These are phyloP conservation scores for Vanessa tameamea DNA, from an alignment of 1,140 invertebrate genomes.

Conservation along the genomic window DNA sequence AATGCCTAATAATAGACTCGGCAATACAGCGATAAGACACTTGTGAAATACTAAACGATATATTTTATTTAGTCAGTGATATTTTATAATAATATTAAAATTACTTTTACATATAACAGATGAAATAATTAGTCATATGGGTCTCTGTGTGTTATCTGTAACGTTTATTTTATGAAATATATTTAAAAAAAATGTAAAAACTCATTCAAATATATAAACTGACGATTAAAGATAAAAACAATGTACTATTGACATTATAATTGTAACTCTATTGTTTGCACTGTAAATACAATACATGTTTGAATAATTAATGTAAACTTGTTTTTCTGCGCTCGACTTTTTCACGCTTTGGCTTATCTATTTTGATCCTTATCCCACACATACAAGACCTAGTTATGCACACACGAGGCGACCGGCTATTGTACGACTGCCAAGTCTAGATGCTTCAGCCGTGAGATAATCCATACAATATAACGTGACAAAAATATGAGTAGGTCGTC, in stretches of 20 bases:
- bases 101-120: too few species aligned
- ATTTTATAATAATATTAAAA: too few species aligned
- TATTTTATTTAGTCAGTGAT: too few species aligned
- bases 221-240: neutral
- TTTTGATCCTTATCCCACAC: constrained; percentile 14
- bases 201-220: neutral
- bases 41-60: too few species aligned
- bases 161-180: too few species aligned
- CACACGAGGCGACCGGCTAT: neutral
- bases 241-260: neutral
- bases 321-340: constrained; percentile 18
- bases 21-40: too few species aligned
- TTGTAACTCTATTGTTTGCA: constrained; percentile 15
- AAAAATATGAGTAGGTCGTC: constrained; percentile 6
- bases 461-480: constrained; percentile 10
- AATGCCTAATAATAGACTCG: too few species aligned
- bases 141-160: too few species aligned
- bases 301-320: constrained; percentile 36
- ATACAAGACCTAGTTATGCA: constrained; percentile 1
- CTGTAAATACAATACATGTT: constrained; percentile 15
- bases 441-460: constrained; percentile 23
- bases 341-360: neutral
- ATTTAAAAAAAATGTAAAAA: neutral
- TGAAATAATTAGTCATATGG: too few species aligned
- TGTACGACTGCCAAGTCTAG: constrained; percentile 29